Conservation (phyloP, 2,888 invertebrate species). For the Pelosia muscerda region DNA sequence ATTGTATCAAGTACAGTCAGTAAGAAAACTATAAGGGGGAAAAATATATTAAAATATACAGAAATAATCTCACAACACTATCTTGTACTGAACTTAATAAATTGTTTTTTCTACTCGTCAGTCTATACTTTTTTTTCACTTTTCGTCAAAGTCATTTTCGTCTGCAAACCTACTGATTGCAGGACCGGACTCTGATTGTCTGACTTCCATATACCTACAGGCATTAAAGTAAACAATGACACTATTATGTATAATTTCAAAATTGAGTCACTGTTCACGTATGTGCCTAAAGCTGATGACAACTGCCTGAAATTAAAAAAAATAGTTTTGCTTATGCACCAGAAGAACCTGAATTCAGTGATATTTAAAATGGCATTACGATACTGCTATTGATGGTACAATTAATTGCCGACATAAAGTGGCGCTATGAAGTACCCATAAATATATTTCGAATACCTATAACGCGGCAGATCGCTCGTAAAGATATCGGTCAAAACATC, state of each 20-base stretch:
- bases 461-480: not conserved
- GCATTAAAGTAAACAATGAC: too few relatives aligned
- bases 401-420: not conserved
- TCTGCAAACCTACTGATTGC: not conserved
- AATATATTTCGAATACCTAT: not conserved
- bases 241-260: too few relatives aligned
- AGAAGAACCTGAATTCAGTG: not conserved
- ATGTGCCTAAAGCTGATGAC: not conserved
- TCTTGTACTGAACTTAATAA: too few relatives aligned
- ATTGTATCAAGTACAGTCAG: conserved; percentile 23
- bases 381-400: not conserved
- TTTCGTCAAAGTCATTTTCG: not conserved
- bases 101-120: too few relatives aligned
- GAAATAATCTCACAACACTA: not conserved
- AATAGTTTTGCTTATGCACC: not conserved
- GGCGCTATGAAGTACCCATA: not conserved
- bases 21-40: too few relatives aligned
- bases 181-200: not conserved
- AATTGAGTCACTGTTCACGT: not conserved
- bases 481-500: conserved; percentile 7
- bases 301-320: not conserved
- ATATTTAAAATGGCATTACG: not conserved
- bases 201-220: too few relatives aligned
- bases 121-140: too few relatives aligned
- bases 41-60: not conserved